Base-by-base conservation (phyloP, 2,113 vertebrate genomes). In the Crotalus viridis region DNA sequence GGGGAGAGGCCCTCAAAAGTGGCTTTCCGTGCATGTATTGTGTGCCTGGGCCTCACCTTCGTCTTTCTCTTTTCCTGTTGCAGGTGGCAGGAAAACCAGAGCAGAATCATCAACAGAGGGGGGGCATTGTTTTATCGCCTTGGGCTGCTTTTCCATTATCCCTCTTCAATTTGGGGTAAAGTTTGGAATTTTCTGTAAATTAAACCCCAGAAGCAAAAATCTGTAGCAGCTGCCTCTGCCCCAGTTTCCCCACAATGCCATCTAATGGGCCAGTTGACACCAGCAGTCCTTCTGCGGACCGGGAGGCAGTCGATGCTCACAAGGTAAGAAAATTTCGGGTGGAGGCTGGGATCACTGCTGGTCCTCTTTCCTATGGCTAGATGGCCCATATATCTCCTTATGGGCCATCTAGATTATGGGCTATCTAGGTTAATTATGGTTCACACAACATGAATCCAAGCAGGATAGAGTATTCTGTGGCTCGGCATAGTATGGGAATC, bases 181-280 rank as follows among this genome's bases (percentile, higher is more conserved):
- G 22, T 39, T 97, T 24, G 96, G 91, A 92, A 21, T 89, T 91
- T 89, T 94, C 93, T 95, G 93, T 90, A 33, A 90, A 22, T 86
- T 39, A 55, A 69, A 81, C 33, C 87, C 81, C 64, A 69, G 87
- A 94, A 93, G 54, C 43, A 22, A 28, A 43, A 28, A 8, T 9
- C 15, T 21, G 56, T 59, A 55, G 51, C 48, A 26, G 89, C 57
- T 17, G 91, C 61, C 51, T 13, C 46, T 28, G 7, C 43, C 89
- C 39, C 43, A 93, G 90, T 81, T 21, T 92, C 90, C 95, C 94
- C 95, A 97, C 90, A 81, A 98, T 98, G 98, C 98, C 98, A 95
- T 98, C 98, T 98, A 98, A 98, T 95, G 95, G 96, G 88, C 95
- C 92, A 91, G 89, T 97, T 94, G 95, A 97, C 96, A 52, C 97